Conservation (phyloP, 2,797 vertebrate genomes). For the Danio choprae region DNA sequence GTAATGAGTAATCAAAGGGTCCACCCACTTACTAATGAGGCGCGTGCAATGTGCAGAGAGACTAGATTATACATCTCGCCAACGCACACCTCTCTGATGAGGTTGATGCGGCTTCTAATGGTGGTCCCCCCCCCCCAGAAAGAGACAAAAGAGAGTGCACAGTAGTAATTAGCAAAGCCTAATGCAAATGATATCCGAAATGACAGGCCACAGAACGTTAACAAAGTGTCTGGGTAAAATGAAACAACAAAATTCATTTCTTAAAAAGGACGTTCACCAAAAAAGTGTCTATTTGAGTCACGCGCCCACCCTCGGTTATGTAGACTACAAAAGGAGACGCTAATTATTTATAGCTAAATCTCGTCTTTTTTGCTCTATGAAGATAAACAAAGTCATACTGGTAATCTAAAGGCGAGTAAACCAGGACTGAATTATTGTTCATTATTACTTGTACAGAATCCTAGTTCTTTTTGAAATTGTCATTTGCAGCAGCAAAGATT, state of each 20-base stretch:
- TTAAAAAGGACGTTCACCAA: not conserved
- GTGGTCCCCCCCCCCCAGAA: constrained; percentile 28
- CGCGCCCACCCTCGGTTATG: not conserved
- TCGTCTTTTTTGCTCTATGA: too few relatives aligned
- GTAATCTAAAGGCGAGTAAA: too few relatives aligned
- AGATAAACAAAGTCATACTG: too few relatives aligned
- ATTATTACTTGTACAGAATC: too few relatives aligned
- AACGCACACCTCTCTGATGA: constrained; percentile 57
- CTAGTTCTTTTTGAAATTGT: too few relatives aligned
- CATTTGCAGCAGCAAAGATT: too few relatives aligned
- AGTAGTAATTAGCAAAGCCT: not conserved
- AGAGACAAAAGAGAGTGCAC: constrained; percentile 17
- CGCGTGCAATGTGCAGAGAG: constrained; percentile 43
- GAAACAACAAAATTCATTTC: not conserved
- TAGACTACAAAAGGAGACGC: not conserved
- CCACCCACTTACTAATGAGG: constrained; percentile 70
- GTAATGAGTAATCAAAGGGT: constrained; percentile 73
- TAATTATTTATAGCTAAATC: not conserved
- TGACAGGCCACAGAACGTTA: not conserved
- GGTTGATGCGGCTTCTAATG: constrained; percentile 59
- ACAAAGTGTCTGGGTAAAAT: not conserved
- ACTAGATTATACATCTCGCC: constrained; percentile 27
- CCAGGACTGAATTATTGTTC: too few relatives aligned
- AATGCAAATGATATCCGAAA: not conserved
- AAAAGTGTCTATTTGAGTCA: not conserved